Evolutionary conservation across 2,888 invertebrate genomes (phyloP).

Genomic region (Oeneis ivallda): DNA sequence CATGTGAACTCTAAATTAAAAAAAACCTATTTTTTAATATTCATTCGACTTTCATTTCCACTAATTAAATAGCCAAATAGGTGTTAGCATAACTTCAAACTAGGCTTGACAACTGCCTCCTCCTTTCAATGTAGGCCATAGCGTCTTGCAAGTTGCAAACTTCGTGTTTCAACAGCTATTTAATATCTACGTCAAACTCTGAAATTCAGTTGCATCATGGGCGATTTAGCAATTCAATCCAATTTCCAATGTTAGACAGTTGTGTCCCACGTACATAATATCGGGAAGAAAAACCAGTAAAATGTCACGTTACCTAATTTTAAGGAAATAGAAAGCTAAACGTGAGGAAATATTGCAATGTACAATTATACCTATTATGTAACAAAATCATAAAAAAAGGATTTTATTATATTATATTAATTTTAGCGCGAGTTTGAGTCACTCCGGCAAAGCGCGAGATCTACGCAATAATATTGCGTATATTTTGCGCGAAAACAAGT

Average conservation of each 20-base stretch:
- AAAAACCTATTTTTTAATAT: neutral
- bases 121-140: conserved; percentile 13
- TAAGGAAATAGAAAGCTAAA: neutral
- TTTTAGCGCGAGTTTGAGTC: too few relatives aligned
- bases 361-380: too few relatives aligned
- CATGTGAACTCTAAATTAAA: too few relatives aligned
- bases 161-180: conserved; percentile 13
- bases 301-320: neutral
- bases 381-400: too few relatives aligned
- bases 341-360: neutral
- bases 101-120: conserved; percentile 15
- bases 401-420: too few relatives aligned
- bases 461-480: too few relatives aligned
- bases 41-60: neutral
- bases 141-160: conserved; percentile 6
- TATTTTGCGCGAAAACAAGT: too few relatives aligned
- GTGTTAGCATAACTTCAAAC: neutral
- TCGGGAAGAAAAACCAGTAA: neutral
- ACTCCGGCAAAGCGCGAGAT: too few relatives aligned
- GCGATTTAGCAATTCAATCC: conserved; percentile 8
- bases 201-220: conserved; percentile 4
- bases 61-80: neutral
- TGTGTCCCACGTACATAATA: neutral
- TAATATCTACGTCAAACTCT: conserved; percentile 9
- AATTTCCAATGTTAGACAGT: conserved; percentile 8